A percentile compares a stretch with the other conserved stretches of the same genome.
These are phyloP conservation scores for Cinclus mexicanus DNA, from an alignment of 2,113 vertebrate species.

Conservation along the genomic window DNA sequence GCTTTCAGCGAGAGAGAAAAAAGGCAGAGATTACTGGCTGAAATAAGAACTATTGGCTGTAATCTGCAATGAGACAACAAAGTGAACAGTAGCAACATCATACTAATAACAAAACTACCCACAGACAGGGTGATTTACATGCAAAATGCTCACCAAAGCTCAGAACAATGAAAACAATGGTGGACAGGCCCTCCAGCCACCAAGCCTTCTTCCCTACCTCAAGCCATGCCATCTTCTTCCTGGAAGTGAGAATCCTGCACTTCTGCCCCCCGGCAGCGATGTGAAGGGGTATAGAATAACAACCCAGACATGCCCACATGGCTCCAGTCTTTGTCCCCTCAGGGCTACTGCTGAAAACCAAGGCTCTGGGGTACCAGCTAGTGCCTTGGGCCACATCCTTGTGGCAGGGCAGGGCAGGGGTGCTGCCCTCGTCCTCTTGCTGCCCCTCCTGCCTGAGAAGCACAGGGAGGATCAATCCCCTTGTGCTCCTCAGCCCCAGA, in stretches of 20 bases:
- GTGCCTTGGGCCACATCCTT: not conserved
- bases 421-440: no score
- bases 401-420: not conserved
- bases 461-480: not conserved
- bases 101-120: not conserved
- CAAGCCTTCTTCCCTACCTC: not conserved
- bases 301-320: no score
- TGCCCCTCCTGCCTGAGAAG: no score
- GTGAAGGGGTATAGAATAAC: not conserved
- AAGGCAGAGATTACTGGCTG: not conserved
- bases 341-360: not conserved
- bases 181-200: no score
- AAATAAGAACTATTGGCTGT: not conserved
- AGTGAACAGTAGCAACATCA: not conserved
- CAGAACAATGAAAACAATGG: not conserved
- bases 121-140: not conserved
- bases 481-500: not conserved
- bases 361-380: no score
- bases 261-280: accelerated
- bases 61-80: not conserved
- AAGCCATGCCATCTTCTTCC: not conserved
- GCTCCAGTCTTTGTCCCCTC: accelerated
- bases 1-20: not conserved
- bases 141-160: not conserved
- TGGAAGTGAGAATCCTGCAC: not conserved